These are phyloP conservation scores for Manis javanica DNA, from an alignment of 2,797 vertebrate species.

Conservation along the genomic window DNA sequence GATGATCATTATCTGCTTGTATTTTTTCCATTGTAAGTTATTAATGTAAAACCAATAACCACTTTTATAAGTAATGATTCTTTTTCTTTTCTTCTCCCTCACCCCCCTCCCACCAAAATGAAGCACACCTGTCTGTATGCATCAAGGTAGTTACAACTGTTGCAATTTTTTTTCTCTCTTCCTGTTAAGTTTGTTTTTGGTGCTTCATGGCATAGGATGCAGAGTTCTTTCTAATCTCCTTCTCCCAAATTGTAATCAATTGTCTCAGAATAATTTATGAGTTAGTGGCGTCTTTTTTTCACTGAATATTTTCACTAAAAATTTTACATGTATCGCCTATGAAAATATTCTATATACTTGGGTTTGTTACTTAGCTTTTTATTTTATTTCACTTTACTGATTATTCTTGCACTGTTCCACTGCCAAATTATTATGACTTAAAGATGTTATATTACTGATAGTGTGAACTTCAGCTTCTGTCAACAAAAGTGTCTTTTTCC, in stretches of 20 bases:
- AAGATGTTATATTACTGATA: not conserved
- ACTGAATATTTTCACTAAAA: constrained; percentile 14
- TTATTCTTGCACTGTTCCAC: not conserved
- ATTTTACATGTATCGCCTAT: not conserved
- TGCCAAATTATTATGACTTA: not conserved
- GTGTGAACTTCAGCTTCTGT: not conserved
- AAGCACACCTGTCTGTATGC: not conserved
- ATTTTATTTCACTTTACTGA: constrained; percentile 5
- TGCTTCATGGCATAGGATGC: not conserved
- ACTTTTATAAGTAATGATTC: not conserved
- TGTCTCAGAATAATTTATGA: not conserved
- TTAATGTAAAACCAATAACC: not conserved
- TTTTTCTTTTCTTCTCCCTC: not conserved
- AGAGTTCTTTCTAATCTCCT: not conserved
- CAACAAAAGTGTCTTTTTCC: not conserved
- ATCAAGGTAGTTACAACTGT: not conserved
- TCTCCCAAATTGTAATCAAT: not conserved
- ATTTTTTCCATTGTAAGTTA: not conserved
- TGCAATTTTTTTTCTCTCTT: not conserved
- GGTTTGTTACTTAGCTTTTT: not conserved
- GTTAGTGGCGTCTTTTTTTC: not conserved
- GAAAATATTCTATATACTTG: not conserved
- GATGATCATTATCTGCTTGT: not conserved
- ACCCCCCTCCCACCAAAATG: not conserved
- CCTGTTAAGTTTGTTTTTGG: not conserved